Conservation (phyloP, 2,113 vertebrate genomes). For the Pantherophis guttatus region DNA sequence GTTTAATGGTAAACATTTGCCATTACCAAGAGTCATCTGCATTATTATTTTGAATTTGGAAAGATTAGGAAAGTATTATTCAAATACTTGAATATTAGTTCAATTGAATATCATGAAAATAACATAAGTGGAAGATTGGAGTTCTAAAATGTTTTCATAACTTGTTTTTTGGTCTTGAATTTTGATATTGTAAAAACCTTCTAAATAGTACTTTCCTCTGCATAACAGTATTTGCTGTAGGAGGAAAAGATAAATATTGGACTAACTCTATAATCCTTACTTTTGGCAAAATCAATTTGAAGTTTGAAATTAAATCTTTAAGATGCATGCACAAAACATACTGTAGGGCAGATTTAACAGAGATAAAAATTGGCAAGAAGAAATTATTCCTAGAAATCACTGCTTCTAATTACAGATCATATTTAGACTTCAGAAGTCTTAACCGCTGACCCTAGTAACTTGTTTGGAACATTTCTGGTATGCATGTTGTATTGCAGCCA, state of each 20-base stretch:
- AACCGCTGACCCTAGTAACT: slow-evolving; percentile 81
- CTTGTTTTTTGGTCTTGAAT: slow-evolving; percentile 57
- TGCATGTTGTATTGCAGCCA: slow-evolving; percentile 87
- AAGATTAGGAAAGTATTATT: slow-evolving; percentile 45
- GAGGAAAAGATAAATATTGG: slow-evolving; percentile 25
- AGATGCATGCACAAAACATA: slow-evolving; percentile 62
- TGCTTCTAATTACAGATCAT: slow-evolving; percentile 79
- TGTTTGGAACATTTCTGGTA: slow-evolving; percentile 82
- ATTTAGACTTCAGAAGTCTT: slow-evolving; percentile 79
- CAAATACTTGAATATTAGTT: slow-evolving; percentile 26
- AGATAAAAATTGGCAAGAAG: slow-evolving; percentile 74
- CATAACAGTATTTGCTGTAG: background rate
- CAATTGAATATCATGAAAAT: slow-evolving; percentile 47
- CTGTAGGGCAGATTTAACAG: slow-evolving; percentile 70
- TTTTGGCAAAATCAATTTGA: slow-evolving; percentile 64
- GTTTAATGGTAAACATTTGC: slow-evolving; percentile 44
- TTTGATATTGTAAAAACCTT: slow-evolving; percentile 28
- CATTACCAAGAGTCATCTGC: slow-evolving; percentile 18
- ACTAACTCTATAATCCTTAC: slow-evolving; percentile 28
- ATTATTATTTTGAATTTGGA: slow-evolving; percentile 54
- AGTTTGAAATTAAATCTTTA: slow-evolving; percentile 58
- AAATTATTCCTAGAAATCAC: slow-evolving; percentile 78
- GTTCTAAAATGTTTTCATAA: slow-evolving; percentile 36
- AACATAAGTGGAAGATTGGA: slow-evolving; percentile 30
- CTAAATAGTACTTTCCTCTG: background rate